Conservation (phyloP, 2,113 vertebrate genomes). For the Gallinago media region DNA sequence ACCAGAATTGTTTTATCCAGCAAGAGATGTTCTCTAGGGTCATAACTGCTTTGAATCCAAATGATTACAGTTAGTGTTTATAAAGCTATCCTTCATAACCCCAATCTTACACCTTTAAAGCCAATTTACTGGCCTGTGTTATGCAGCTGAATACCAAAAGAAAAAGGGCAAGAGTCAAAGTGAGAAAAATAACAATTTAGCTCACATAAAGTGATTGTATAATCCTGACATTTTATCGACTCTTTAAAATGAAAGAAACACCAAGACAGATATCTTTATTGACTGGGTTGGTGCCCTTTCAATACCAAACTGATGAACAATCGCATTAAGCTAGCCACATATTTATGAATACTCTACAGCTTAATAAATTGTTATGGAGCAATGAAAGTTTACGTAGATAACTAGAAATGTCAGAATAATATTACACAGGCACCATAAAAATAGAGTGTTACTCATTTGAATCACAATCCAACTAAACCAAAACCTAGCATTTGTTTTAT, state of each 20-base stretch:
- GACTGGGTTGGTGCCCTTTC: conserved; percentile 52
- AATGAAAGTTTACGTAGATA: conserved; percentile 62
- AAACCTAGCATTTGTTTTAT: conserved; percentile 17
- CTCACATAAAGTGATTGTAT: conserved; percentile 6
- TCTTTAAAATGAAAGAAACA: neutral
- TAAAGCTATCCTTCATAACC: neutral
- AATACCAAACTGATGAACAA: conserved; percentile 41
- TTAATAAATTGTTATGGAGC: conserved; percentile 52
- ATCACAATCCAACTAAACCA: conserved; percentile 18
- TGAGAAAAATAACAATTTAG: conserved; percentile 12
- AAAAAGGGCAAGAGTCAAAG: neutral
- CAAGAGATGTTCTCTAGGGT: neutral
- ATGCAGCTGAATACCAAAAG: conserved; percentile 19
- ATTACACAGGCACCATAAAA: conserved; percentile 50
- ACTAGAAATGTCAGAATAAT: conserved; percentile 53
- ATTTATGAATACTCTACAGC: conserved; percentile 51
- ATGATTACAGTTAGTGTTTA: neutral
- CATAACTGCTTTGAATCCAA: neutral
- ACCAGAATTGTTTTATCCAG: neutral
- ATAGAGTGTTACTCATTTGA: conserved; percentile 14
- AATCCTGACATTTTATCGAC: conserved; percentile 48
- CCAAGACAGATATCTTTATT: conserved; percentile 41
- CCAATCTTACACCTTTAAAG: neutral
- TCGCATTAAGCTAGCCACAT: conserved; percentile 41
- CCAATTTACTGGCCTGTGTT: neutral